Percentiles rank a stretch among this genome's conserved stretches.
phyloP scores from a whole-genome alignment of 2,113 vertebrate species.

The Corythoichthys intestinalis region DNA sequence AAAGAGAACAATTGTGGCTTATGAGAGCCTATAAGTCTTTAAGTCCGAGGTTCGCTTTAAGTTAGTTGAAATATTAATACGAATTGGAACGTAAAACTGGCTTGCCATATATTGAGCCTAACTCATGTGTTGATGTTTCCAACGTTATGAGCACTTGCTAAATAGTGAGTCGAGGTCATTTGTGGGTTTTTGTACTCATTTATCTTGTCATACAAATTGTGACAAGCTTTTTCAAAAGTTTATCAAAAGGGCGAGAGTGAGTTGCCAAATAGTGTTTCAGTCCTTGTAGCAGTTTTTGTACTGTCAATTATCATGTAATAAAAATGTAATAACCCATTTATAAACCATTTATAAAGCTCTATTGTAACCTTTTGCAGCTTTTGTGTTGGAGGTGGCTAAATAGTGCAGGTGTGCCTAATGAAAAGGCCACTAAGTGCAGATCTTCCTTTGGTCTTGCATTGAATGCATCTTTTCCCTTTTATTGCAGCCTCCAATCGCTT shows the following conservation, averaged over 20 bases:
- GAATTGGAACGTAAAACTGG: background rate
- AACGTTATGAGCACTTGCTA: background rate
- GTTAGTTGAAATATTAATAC: too few relatives aligned
- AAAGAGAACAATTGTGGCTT: too few relatives aligned
- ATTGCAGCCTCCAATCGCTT: slow-evolving; percentile 25
- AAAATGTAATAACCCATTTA: background rate
- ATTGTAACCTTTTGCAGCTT: slow-evolving; percentile 9
- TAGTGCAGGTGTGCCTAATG: slow-evolving; percentile 11
- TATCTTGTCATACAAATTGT: background rate
- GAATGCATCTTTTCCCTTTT: slow-evolving; percentile 55
- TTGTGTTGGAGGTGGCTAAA: slow-evolving; percentile 11
- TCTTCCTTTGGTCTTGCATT: slow-evolving; percentile 35
- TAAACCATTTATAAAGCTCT: background rate
- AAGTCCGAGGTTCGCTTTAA: too few relatives aligned
- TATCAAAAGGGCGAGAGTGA: background rate
- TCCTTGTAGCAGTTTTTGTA: background rate
- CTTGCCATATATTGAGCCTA: background rate
- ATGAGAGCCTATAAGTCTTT: too few relatives aligned
- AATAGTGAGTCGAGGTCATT: background rate
- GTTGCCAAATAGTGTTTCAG: background rate
- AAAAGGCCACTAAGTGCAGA: background rate
- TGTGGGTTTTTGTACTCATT: background rate
- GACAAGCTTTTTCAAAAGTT: background rate
- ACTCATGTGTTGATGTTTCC: background rate
- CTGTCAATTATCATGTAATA: background rate